Evolutionary conservation across 2,797 vertebrate species (phyloP), one percentile per base, ranked within the genome.

Genomic region (Rousettus madagascariensis): DNA sequence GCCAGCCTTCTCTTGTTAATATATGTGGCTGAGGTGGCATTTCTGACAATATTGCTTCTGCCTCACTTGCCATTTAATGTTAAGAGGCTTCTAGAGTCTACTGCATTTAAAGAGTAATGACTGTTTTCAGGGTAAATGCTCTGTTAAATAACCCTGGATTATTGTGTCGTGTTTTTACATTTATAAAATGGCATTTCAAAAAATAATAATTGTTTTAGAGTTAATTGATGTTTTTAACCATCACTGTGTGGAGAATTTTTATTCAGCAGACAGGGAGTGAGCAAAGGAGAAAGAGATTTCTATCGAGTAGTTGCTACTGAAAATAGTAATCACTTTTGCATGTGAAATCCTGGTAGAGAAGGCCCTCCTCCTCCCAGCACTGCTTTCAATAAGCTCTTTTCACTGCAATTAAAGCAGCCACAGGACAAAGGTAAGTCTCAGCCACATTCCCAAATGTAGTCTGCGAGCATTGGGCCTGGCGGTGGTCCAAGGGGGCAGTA

Each of bases 91-190:
- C 97, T 97, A 97, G 97, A 98, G 98, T 97, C 97, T 97, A 97
- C 97, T 57, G 96, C 94, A 87, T 97, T 98, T 98, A 97, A 97
- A 98, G 97, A 98, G 96, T 98, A 98, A 98, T 98, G 98, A 98
- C 97, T 98, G 97, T 98, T 98, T 98, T 98, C 98, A 98, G 97
- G 97, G 98, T 97, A 98, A 98, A 98, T 98, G 98, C 98, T 98
- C 98, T 97, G 98, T 98, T 98, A 98, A 98, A 98, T 98, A 98
- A 98, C 98, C 98, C 97, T 79, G 98, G 98, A 98, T 98, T 98
- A 98, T 98, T 98, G 98, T 98, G 98, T 98, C 98, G 93, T 97
- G 98, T 97, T 98, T 98, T 97, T 98, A 98, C 98, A 98, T 97
- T 98, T 98, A 98, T 98, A 98, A 98, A 98, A 98, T 95, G 97